Percentiles rank a stretch among this genome's conserved stretches.
Conservation (phyloP, 53 echinoderm and acorn worm species). For the Holothuria scabra region DNA sequence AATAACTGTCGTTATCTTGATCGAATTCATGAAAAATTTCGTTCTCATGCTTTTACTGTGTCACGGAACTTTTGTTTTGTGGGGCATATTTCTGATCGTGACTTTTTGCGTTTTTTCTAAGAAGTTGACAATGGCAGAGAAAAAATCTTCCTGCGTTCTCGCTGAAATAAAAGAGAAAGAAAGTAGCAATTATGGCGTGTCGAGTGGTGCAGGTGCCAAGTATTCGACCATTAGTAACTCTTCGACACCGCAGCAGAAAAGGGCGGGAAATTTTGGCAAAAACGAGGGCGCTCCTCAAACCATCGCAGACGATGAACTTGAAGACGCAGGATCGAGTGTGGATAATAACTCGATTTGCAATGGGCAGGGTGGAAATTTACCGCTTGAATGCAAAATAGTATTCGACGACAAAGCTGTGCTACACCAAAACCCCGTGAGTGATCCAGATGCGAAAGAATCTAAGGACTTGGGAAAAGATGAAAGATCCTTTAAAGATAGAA, state of each 20-base stretch:
- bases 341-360: too few species aligned
- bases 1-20: slow-evolving; percentile 45
- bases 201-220: neutral
- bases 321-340: too few species aligned
- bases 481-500: too few species aligned
- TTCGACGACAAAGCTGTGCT: too few species aligned
- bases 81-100: slow-evolving; percentile 61
- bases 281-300: too few species aligned
- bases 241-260: neutral
- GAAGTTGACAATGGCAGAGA: neutral
- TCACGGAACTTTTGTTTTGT: slow-evolving; percentile 79
- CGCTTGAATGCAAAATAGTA: too few species aligned
- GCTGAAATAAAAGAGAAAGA: slow-evolving; percentile 22
- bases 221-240: slow-evolving; percentile 10
- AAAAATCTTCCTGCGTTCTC: neutral
- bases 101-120: slow-evolving; percentile 32
- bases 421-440: too few species aligned
- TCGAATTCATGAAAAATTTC: slow-evolving; percentile 48
- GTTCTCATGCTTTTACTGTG: slow-evolving; percentile 67
- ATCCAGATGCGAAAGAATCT: too few species aligned
- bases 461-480: too few species aligned
- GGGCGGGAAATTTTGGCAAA: too few species aligned
- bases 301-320: too few species aligned
- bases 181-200: neutral
- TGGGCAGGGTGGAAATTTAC: too few species aligned